These are phyloP conservation scores for Manacus vitellinus DNA, from an alignment of 2,113 vertebrate genomes.

Conservation along the genomic window DNA sequence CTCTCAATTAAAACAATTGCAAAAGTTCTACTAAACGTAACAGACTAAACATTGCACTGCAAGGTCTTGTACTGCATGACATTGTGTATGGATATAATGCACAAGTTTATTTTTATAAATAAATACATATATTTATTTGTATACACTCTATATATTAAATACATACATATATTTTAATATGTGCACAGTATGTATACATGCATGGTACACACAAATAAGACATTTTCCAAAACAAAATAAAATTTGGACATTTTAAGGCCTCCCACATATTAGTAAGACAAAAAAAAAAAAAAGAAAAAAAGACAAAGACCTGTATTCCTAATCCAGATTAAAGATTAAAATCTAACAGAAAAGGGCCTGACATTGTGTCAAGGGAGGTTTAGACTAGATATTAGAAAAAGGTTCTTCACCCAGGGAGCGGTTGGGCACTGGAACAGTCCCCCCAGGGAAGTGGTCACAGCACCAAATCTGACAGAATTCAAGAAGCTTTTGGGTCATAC, in stretches of 20 bases:
- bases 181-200: rapidly evolving
- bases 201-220: background rate
- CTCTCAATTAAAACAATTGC: background rate
- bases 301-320: rapidly evolving
- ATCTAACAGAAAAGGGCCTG: background rate
- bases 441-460: background rate
- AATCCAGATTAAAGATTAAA: background rate
- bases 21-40: background rate
- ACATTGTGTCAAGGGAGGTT: background rate
- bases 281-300: no score
- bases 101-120: background rate
- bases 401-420: background rate
- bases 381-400: background rate
- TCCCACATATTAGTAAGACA: background rate
- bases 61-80: background rate
- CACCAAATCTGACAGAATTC: background rate
- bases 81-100: background rate
- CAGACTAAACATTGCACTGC: background rate
- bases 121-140: background rate
- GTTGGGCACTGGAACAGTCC: background rate
- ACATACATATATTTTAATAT: background rate
- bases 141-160: background rate
- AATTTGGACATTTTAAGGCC: background rate
- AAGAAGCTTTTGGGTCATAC: background rate
- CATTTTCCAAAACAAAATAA: background rate